Evolutionary conservation across 2,797 vertebrate genomes (phyloP).

Genomic region (Myripristis jacobus): DNA sequence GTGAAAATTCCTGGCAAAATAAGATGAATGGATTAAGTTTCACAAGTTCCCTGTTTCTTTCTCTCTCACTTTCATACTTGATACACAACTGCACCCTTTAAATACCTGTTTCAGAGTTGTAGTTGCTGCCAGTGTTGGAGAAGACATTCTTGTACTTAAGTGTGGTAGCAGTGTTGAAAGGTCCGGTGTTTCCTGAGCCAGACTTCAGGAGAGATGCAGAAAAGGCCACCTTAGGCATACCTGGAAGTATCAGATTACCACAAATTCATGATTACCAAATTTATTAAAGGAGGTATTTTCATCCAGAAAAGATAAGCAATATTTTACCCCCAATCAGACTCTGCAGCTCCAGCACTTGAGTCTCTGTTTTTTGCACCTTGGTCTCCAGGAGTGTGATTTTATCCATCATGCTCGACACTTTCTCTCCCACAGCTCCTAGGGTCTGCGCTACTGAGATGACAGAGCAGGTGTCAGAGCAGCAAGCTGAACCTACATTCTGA

Average conservation of each 20-base stretch:
- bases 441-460: slow-evolving; percentile 19
- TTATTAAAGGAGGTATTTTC: not conserved
- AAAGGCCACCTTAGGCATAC: slow-evolving; percentile 51
- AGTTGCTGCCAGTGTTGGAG: slow-evolving; percentile 61
- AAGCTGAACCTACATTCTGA: not conserved
- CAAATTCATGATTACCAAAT: slow-evolving; percentile 3
- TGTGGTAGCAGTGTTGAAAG: slow-evolving; percentile 40
- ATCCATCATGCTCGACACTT: slow-evolving; percentile 43
- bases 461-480: slow-evolving; percentile 18
- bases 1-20: slow-evolving; percentile 62
- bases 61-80: too few species aligned
- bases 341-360: slow-evolving; percentile 47
- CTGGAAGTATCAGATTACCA: slow-evolving; percentile 19
- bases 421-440: slow-evolving; percentile 40
- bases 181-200: slow-evolving; percentile 52
- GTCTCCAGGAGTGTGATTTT: slow-evolving; percentile 51
- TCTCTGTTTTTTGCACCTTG: slow-evolving; percentile 40
- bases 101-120: slow-evolving; percentile 71
- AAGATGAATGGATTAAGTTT: not conserved
- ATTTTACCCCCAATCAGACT: slow-evolving; percentile 53
- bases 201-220: slow-evolving; percentile 56
- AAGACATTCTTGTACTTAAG: slow-evolving; percentile 61
- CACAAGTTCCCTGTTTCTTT: not conserved
- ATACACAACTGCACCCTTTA: not conserved
- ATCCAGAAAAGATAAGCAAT: not conserved